Conservation (phyloP, 1,140 invertebrate genomes). For the Coenobita brevimanus region DNA sequence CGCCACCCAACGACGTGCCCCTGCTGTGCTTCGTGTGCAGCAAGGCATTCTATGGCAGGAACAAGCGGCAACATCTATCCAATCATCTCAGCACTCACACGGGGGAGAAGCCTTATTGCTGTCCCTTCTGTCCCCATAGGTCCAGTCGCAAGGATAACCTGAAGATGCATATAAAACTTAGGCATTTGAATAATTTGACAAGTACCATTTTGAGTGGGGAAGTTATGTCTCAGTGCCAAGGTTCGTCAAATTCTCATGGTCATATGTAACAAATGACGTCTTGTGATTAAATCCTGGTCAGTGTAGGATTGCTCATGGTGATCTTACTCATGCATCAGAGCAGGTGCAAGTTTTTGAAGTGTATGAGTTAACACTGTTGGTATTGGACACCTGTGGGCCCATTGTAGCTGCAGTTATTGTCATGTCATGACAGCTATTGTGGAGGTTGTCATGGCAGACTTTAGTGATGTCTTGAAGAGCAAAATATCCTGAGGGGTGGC, state of each 20-base stretch:
- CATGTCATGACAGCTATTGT: no score
- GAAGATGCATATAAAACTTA: slow-evolving; percentile 61
- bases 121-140: slow-evolving; percentile 80
- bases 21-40: slow-evolving; percentile 66
- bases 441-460: no score
- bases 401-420: no score
- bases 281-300: no score
- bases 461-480: background rate
- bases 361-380: no score
- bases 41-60: slow-evolving; percentile 66
- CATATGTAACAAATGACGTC: no score
- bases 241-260: background rate
- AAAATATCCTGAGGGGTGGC: slow-evolving; percentile 63
- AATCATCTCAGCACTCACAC: slow-evolving; percentile 78
- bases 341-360: no score
- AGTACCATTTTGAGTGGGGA: slow-evolving; percentile 33
- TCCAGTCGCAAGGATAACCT: slow-evolving; percentile 58
- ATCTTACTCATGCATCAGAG: no score
- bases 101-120: slow-evolving; percentile 90
- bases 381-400: no score
- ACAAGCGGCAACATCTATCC: slow-evolving; percentile 66
- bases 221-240: slow-evolving; percentile 29
- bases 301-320: no score
- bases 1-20: slow-evolving; percentile 53
- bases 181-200: slow-evolving; percentile 31